Base-by-base conservation (phyloP, 2,113 vertebrate genomes). In the Rallus limicola region DNA sequence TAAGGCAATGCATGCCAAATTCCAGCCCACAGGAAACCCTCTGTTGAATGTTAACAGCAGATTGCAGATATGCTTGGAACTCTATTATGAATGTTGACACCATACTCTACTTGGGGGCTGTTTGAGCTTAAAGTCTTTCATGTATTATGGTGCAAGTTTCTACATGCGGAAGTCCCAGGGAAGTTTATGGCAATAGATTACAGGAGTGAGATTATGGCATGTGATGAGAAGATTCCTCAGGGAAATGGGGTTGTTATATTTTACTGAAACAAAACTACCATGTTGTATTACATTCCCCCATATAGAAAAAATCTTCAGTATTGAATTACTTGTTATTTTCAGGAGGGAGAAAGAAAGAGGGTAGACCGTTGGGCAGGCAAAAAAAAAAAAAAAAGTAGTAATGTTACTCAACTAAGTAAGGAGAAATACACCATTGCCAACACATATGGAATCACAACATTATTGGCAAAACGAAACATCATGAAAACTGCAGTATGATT, bases 371-470 rank as follows among this genome's bases (percentile, higher is more conserved):
- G 40, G 68, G 65, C 48, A 91, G 14, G 10, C 42, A 10, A 68
- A 86, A 86, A 15, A 46, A 44, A 46, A 38, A 62, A 79, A 74
- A 59, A 34, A 34, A 23, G 6, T 34, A 42, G 56, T 64, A 31
- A 44, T 79, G 52, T 52, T 88, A 33, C 34, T 82, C 68, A 84
- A 83, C 52, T 44, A 86, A 58, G 60, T 88, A 88, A 83, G n/a
- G 38, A 88, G 72, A 94, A 81, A 71, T 60, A 24, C n/a, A 44
- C 21, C 13, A 25, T 40, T 94, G 80, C 92, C 95, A 96, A 78
- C 62, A 89, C 88, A 96, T 82, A 94, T 92, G 93, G 95, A 91
- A 94, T 72, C n/a, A 60, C 71, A 92, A 42, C 1, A 1, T 29
- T 80, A 36, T n/a, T 95, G 95, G 92, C 88, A 95, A 94, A 94